A percentile compares a stretch with the other conserved stretches of the same genome.
These are phyloP conservation scores for Ophioninae sp. DNA, from an alignment of 2,888 invertebrate species.

Conservation along the genomic window DNA sequence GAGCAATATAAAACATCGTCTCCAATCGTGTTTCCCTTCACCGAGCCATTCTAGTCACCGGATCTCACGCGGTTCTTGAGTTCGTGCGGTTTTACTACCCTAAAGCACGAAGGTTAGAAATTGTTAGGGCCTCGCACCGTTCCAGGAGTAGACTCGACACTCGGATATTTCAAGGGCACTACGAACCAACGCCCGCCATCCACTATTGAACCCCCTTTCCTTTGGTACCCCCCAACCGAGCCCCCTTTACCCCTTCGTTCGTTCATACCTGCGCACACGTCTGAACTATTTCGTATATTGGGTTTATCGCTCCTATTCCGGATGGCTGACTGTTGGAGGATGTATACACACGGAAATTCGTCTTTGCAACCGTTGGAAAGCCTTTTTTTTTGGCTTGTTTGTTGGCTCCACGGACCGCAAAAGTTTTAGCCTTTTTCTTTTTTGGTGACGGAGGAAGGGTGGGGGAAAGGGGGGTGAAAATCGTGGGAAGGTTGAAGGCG, in stretches of 20 bases:
- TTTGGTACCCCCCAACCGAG: too few relatives aligned
- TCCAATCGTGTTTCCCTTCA: conserved; percentile 27
- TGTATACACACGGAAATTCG: neutral
- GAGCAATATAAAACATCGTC: too few relatives aligned
- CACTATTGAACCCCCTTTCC: too few relatives aligned
- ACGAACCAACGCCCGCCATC: conserved; percentile 10
- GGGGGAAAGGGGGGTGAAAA: too few relatives aligned
- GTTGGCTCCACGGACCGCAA: too few relatives aligned
- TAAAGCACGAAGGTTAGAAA: conserved; percentile 44
- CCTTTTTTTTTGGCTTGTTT: too few relatives aligned
- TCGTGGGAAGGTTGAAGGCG: too few relatives aligned
- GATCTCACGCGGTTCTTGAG: conserved; percentile 37
- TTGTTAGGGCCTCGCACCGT: conserved; percentile 39
- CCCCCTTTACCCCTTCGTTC: neutral
- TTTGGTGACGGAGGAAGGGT: too few relatives aligned
- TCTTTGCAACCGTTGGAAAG: too few relatives aligned
- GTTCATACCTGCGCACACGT: neutral
- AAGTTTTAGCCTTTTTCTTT: too few relatives aligned
- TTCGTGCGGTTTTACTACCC: conserved; percentile 47
- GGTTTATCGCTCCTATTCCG: conserved; percentile 22
- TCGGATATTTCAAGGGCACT: conserved; percentile 54
- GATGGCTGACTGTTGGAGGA: neutral
- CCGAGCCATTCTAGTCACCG: conserved; percentile 1
- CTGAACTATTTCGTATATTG: conserved; percentile 6
- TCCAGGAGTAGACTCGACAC: conserved; percentile 42